A percentile compares a stretch with the other conserved stretches of the same genome.
Evolutionary conservation across 2,113 vertebrate genomes (phyloP).

Genomic region (Ursus arctos): DNA sequence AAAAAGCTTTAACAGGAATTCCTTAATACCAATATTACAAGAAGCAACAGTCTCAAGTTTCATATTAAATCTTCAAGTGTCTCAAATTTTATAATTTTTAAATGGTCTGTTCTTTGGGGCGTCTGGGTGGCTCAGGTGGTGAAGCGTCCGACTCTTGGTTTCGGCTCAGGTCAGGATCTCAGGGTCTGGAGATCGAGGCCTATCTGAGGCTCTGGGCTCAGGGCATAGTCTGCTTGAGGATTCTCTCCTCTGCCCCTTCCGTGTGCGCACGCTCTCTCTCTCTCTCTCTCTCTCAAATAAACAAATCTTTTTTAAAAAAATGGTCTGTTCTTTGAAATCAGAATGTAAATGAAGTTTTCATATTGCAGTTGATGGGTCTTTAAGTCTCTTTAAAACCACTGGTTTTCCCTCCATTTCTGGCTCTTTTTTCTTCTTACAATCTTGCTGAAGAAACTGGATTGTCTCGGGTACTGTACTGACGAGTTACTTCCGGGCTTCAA

Average conservation of each 20-base stretch:
- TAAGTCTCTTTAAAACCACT: not conserved
- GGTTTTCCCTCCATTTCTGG: not conserved
- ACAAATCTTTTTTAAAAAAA: not conserved
- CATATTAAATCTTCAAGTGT: not conserved
- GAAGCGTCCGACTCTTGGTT: not conserved
- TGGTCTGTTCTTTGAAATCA: not conserved
- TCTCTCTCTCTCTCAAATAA: not conserved
- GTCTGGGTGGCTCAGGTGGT: not conserved
- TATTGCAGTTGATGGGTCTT: not conserved
- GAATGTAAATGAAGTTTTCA: not conserved
- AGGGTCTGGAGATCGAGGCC: not conserved
- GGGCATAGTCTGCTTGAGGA: not conserved
- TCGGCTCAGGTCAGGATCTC: not conserved
- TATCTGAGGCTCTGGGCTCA: not conserved
- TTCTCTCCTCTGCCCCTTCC: not conserved
- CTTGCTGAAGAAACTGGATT: not conserved
- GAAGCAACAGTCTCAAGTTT: not conserved
- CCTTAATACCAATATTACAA: not conserved
- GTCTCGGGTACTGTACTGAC: not conserved
- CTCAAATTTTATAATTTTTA: not conserved
- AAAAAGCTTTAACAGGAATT: not conserved
- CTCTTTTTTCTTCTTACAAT: not conserved
- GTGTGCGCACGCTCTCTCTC: too few species aligned
- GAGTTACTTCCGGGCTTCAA: not conserved
- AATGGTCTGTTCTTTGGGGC: not conserved